Percentiles rank a stretch among this genome's conserved stretches.
Conservation (phyloP, 2,888 invertebrate species). For the Ceramica pisi region DNA sequence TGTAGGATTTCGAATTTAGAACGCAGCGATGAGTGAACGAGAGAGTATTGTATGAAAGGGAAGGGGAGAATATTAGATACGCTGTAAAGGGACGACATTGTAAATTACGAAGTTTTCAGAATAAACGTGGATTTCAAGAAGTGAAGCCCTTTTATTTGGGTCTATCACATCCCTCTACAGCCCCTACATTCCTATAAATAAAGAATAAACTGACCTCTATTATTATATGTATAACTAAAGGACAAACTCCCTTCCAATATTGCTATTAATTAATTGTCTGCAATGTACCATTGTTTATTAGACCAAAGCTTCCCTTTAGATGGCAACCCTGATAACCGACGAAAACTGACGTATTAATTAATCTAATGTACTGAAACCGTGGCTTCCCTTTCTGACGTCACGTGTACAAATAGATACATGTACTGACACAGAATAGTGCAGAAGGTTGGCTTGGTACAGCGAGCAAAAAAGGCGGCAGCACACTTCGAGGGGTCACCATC, state of each 20-base stretch:
- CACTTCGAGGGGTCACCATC: neutral
- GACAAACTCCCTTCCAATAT: slow-evolving; percentile 1
- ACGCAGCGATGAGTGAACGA: no score
- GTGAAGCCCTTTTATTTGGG: no score
- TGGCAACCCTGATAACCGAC: slow-evolving; percentile 50
- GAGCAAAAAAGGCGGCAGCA: neutral
- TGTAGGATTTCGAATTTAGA: no score
- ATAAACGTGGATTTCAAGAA: no score
- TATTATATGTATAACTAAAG: neutral
- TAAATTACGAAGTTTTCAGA: no score
- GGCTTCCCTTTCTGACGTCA: slow-evolving; percentile 55
- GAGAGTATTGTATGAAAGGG: no score
- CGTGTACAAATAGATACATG: slow-evolving; percentile 54
- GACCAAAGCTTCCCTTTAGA: slow-evolving; percentile 31
- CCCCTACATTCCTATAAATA: no score
- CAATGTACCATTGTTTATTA: slow-evolving; percentile 26
- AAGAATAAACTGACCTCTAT: neutral
- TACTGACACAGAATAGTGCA: slow-evolving; percentile 7
- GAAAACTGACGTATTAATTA: slow-evolving; percentile 74
- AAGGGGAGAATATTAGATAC: no score
- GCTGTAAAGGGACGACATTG: no score
- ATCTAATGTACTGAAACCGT: slow-evolving; percentile 73
- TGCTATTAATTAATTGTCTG: slow-evolving; percentile 16
- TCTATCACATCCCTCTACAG: no score
- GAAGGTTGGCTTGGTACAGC: neutral